Base-by-base conservation (phyloP, 1,140 invertebrate species). In the Amyelois transitella region DNA sequence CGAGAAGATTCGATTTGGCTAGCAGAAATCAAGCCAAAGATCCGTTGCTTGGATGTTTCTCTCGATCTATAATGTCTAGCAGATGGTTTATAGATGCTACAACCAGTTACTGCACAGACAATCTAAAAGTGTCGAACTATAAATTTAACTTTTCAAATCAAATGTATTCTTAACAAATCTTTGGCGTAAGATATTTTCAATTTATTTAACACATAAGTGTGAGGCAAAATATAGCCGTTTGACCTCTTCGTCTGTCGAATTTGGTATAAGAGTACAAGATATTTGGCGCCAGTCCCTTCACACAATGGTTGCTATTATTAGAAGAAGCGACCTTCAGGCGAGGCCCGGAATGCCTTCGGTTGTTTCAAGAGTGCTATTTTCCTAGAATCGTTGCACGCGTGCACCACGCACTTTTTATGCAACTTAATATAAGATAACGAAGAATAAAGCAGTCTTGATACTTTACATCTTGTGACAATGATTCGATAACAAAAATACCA, bases 1-100 rank as follows among this genome's bases (percentile, higher is more conserved):
- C 3, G 2, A 38, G n/a, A 38, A 38, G 32, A 38, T 38, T 38
- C 12, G 12, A 17, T 73, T 72, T 77, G n/a, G 54, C 18, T 45
- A 66, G 69, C 20, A 19, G 3, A 7, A 24, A 51, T 18, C 45
- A n/a, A 21, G 54, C 66, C 66, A 71, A 72, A 81, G 72, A 70
- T 71, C 72, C 78, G 75, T 83, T 83, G 78, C 80, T 81, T 72
- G 71, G n/a, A 76, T 75, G 66, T 66, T 72, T 72, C 70, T 59
- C 66, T 58, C 68, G 67, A 72, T 68, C 69, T 74, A 72, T 77
- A 80, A 74, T 69, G 77, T 76, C 75, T 79, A 72, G 69, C 72
- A 73, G 73, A 79, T 78, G 76, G 67, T 77, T 80, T 81, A 79
- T 75, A 64, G 66, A 64, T 55, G 62, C 66, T 56, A 43, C 22